Conservation (phyloP, 2,113 vertebrate genomes). For the Crotalus tigris region DNA sequence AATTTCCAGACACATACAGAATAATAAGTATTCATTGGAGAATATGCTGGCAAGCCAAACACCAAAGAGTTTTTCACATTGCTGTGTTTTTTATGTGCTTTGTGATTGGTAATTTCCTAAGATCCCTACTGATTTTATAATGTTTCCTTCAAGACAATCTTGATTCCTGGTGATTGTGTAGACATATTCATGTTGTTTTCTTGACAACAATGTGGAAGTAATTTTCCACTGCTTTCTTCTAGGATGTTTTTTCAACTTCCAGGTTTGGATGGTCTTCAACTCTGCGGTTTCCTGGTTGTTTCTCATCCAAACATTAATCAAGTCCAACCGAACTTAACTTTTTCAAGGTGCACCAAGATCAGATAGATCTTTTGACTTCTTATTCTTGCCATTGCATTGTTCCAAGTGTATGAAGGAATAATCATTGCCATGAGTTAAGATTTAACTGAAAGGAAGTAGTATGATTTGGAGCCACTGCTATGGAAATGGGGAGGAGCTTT, state of each 20-base stretch:
- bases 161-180: neutral
- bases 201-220: neutral
- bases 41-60: neutral
- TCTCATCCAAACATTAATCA: neutral
- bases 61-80: neutral
- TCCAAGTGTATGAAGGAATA: neutral
- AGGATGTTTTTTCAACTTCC: neutral
- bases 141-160: neutral
- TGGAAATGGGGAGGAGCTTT: neutral
- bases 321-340: neutral
- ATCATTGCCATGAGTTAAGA: neutral
- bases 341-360: neutral
- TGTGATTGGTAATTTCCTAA: neutral
- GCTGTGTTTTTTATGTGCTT: neutral
- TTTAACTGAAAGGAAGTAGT: neutral
- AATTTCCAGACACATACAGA: neutral
- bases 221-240: neutral
- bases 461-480: neutral
- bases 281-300: neutral
- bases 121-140: neutral
- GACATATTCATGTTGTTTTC: neutral
- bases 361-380: neutral
- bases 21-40: neutral
- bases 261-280: neutral
- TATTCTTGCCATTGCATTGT: neutral